phyloP scores from a whole-genome alignment of 1,140 invertebrate genomes.

The Coenobita brevimanus region DNA sequence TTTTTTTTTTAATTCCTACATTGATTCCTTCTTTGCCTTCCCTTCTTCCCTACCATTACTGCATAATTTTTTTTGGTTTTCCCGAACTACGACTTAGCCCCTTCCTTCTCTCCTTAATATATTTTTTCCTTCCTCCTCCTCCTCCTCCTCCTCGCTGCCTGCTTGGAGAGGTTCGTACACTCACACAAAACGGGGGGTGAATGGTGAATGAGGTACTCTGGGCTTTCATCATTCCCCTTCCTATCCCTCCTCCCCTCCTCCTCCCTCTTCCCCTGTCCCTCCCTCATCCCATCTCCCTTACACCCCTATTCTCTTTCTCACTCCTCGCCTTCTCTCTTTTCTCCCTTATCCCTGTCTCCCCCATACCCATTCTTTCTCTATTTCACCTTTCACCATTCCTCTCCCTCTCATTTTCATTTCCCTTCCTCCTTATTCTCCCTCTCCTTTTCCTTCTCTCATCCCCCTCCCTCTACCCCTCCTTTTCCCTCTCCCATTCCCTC shows the following conservation, averaged over 20 bases:
- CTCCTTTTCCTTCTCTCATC: background rate
- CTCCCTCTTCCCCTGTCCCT: no score
- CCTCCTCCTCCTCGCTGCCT: slow-evolving; percentile 5
- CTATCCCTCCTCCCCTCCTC: no score
- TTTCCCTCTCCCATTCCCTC: background rate
- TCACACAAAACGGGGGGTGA: background rate
- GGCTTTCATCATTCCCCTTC: background rate
- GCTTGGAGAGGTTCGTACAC: no score
- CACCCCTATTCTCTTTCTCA: no score
- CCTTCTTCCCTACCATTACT: background rate
- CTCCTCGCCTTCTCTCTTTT: no score
- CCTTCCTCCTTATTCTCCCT: background rate
- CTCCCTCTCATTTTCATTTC: no score
- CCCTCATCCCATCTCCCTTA: no score
- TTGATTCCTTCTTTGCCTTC: background rate
- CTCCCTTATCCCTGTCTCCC: no score
- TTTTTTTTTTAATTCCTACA: background rate
- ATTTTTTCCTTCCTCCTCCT: background rate
- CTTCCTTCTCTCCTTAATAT: no score
- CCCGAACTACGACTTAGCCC: no score
- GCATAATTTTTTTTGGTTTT: background rate
- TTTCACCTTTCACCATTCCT: no score
- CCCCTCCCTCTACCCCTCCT: background rate
- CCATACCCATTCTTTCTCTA: no score
- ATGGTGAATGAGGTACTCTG: slow-evolving; percentile 12